A percentile compares a stretch with the other conserved stretches of the same genome.
phyloP scores from a whole-genome alignment of 2,113 vertebrate genomes.

The Spea multiplicata region DNA sequence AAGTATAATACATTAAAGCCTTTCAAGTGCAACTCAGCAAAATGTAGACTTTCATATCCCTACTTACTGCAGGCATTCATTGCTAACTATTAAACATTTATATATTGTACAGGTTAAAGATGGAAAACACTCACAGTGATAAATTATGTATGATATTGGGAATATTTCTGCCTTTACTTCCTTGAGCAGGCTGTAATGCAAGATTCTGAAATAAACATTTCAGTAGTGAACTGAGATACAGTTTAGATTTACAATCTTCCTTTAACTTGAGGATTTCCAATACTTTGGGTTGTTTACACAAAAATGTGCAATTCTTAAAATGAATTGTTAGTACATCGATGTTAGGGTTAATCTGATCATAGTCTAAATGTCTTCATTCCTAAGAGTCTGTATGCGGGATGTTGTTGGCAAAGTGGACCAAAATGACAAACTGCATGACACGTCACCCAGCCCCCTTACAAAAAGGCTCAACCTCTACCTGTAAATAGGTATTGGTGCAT shows the following conservation, averaged over 20 bases:
- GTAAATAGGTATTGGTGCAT: no score
- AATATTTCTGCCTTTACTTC: conserved; percentile 37
- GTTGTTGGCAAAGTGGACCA: no score
- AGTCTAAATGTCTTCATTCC: no score
- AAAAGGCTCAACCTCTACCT: no score
- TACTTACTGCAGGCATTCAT: conserved; percentile 43
- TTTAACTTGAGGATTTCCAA: conserved; percentile 6
- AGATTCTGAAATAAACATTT: conserved; percentile 30
- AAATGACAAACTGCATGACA: no score
- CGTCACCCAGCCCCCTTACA: no score
- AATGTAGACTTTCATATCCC: conserved; percentile 46
- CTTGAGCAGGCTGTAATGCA: conserved; percentile 28
- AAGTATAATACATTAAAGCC: conserved; percentile 48
- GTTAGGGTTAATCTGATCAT: no score
- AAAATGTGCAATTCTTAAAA: neutral
- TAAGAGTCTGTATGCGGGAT: no score
- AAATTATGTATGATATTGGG: conserved; percentile 45
- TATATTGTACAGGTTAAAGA: conserved; percentile 48
- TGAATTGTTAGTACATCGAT: neutral
- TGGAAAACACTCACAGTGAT: conserved; percentile 46
- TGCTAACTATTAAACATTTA: conserved; percentile 48
- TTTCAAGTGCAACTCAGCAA: conserved; percentile 48
- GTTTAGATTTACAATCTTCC: conserved; percentile 25
- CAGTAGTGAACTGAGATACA: neutral
- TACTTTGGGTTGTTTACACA: conserved; percentile 2